A percentile compares a stretch with the other conserved stretches of the same genome.
These are phyloP conservation scores for Raphicerus campestris DNA, from an alignment of 2,113 vertebrate species.

Conservation along the genomic window DNA sequence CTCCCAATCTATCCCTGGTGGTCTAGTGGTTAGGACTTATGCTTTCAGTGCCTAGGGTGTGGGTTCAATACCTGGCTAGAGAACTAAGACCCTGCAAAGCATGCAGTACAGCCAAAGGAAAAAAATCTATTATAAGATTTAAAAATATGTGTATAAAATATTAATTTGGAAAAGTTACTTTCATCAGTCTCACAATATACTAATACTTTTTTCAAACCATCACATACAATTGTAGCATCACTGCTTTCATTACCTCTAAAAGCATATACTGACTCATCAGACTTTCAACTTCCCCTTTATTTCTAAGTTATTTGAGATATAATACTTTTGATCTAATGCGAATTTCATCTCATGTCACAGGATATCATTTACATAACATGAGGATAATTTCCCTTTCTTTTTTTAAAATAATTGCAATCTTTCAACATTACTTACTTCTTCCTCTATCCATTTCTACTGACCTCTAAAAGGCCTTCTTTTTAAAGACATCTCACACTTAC, in stretches of 20 bases:
- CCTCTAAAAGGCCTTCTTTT: background rate
- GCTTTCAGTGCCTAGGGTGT: background rate
- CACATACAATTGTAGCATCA: background rate
- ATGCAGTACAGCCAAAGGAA: background rate
- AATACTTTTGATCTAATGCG: background rate
- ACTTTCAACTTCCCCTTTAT: background rate
- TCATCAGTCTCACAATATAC: background rate
- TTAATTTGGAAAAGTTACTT: background rate
- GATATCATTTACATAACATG: background rate
- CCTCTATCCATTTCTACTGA: background rate
- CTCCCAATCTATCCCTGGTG: background rate
- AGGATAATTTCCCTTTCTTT: background rate
- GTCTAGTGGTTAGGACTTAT: background rate
- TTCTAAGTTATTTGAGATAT: background rate
- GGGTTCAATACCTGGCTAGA: background rate
- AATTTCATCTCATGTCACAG: background rate
- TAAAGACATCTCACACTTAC: background rate
- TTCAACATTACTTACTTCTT: background rate
- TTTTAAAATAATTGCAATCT: background rate
- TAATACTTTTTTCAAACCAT: background rate
- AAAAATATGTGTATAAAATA: background rate
- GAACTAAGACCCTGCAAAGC: background rate
- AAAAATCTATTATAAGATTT: background rate
- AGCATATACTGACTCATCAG: background rate
- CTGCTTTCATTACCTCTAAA: background rate